These are phyloP conservation scores for Poecile montanus DNA, from an alignment of 2,797 vertebrate genomes.

Conservation along the genomic window DNA sequence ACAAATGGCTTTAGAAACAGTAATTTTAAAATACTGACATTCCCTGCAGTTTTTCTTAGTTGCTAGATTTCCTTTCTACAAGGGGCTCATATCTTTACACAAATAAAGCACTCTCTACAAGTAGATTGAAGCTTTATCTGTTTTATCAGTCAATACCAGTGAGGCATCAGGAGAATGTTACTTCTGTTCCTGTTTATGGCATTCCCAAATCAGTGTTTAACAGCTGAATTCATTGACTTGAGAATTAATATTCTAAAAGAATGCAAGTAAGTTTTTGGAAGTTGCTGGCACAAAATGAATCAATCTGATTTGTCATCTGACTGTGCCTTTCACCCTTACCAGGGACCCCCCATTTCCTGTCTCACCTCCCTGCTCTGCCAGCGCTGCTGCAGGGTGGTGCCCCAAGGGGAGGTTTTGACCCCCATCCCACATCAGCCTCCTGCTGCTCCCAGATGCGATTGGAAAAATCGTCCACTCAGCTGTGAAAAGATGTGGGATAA, in stretches of 20 bases:
- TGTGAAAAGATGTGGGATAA: not conserved
- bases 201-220: not conserved
- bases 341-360: not conserved
- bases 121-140: not conserved
- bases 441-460: not conserved
- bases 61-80: not conserved
- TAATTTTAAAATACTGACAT: not conserved
- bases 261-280: not conserved
- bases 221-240: not conserved
- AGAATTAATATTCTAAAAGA: not conserved
- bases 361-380: not conserved
- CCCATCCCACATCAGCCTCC: rapidly evolving
- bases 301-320: not conserved
- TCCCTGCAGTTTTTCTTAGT: not conserved
- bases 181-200: not conserved
- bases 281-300: not conserved
- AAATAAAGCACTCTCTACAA: not conserved
- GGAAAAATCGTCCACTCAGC: not conserved
- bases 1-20: not conserved
- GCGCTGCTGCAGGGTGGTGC: not conserved
- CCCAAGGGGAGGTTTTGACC: not conserved
- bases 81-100: not conserved
- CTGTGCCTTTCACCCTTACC: rapidly evolving
- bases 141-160: not conserved
- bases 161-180: not conserved